Base-by-base conservation (phyloP, 2,797 vertebrate species). In the Eupleurogrammus muticus region DNA sequence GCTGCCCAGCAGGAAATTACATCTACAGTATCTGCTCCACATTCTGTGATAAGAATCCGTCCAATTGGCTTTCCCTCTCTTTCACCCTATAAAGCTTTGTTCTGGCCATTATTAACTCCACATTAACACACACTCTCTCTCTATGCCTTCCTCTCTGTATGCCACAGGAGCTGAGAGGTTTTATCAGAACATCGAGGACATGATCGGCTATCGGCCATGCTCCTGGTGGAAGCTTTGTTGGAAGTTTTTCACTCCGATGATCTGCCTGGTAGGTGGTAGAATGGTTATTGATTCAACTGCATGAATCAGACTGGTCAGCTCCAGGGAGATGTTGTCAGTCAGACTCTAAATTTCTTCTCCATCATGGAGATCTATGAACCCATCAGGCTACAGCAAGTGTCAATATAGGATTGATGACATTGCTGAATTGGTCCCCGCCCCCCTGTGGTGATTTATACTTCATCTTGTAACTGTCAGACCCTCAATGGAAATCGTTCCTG, bases 221-320 rank as follows among this genome's bases (percentile, higher is more conserved):
- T 50, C 77, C 35, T 98, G 96, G 95, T 98, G 97, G 97, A 97
- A 96, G 73, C 93, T 96, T 60, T 98, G 97, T 55, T 98, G 97
- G 96, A 92, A 83, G 35, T 92, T 93, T 77, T 98, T 97, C 86
- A 97, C 95, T 0, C 97, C 96, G 5, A 71, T 95, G 44, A 96
- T 97, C 79, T 97, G 96, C 81, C 87, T 97, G 94, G 97, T 97
- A 93, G 11, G 84, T 5, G 10, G 19, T 17, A 16, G 8, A 60
- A 40, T 44, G 28, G 61, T 66, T 46, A 55, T 67, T 10, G 52
- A 74, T 75, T 74, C 52, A 32, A 38, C 23, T 60, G 36, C 13
- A 4, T 5, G 40, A 44, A 44, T 44, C 16, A 44, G 40, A n/a
- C 14, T 16, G 14, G 16, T 44, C 40, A 44, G 16, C 40, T 17